Evolutionary conservation across 1,140 invertebrate species (phyloP).

Genomic region (Acromyrmex heyeri): DNA sequence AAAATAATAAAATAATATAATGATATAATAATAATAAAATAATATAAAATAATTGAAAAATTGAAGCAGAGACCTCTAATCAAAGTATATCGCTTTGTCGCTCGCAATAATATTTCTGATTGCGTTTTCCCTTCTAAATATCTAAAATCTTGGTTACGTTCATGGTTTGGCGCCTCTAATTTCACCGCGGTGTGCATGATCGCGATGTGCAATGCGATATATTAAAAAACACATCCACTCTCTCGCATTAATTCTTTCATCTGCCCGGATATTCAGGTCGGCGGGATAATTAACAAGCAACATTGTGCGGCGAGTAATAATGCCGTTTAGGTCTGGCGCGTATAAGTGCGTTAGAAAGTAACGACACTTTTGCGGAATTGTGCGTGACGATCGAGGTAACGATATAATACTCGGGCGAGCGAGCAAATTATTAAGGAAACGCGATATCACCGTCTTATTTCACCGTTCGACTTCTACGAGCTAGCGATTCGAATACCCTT

Average conservation of each 20-base stretch:
- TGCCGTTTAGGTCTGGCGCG: neutral
- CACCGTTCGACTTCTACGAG: neutral
- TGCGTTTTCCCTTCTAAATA: too few relatives aligned
- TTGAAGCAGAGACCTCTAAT: neutral
- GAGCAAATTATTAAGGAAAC: conserved; percentile 32
- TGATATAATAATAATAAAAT: too few relatives aligned
- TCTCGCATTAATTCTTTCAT: neutral
- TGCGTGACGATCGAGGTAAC: conserved; percentile 24
- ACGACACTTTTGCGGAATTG: conserved; percentile 54
- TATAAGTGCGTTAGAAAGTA: conserved; percentile 60
- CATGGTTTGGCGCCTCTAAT: neutral
- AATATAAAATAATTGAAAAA: neutral
- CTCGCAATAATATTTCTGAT: neutral
- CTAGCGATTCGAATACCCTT: neutral
- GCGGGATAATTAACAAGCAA: conserved; percentile 24
- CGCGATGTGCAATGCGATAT: neutral
- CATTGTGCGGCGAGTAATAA: neutral
- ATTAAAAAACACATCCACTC: neutral
- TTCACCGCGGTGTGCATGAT: neutral
- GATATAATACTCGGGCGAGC: conserved; percentile 16
- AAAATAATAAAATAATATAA: too few relatives aligned
- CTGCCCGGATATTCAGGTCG: neutral
- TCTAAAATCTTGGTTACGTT: too few relatives aligned
- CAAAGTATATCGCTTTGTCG: neutral
- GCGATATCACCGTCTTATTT: neutral